Conservation (phyloP, 2,113 vertebrate species). For the Thamnaconus septentrionalis region DNA sequence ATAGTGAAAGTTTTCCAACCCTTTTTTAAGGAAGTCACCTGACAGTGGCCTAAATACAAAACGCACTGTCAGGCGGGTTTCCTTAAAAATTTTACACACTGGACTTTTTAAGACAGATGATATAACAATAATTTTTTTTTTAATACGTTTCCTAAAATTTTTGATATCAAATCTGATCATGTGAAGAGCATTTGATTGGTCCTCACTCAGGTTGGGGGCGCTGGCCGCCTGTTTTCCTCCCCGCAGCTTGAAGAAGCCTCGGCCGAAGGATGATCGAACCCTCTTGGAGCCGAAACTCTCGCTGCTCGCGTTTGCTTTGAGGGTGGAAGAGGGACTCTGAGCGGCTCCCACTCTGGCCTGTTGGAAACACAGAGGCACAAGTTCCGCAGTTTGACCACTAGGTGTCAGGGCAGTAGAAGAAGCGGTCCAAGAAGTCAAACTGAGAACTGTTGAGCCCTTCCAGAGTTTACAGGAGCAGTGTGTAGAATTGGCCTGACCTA, state of each 20-base stretch:
- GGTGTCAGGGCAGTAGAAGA: constrained; percentile 29
- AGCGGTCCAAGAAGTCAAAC: neutral
- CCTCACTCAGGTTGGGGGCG: constrained; percentile 82
- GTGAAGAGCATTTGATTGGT: neutral
- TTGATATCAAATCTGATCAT: too few species aligned
- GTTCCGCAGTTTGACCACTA: constrained; percentile 14
- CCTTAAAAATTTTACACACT: too few species aligned
- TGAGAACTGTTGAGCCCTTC: too few species aligned
- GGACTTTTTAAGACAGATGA: too few species aligned
- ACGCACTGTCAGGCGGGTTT: too few species aligned
- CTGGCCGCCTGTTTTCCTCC: constrained; percentile 86
- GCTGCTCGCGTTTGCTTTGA: constrained; percentile 58
- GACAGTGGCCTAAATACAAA: too few species aligned
- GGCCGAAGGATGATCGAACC: constrained; percentile 87
- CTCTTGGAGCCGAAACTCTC: constrained; percentile 86
- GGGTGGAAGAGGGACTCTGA: constrained; percentile 61
- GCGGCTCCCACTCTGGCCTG: constrained; percentile 33
- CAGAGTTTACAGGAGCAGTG: too few species aligned
- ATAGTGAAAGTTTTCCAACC: too few species aligned
- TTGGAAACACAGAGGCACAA: neutral
- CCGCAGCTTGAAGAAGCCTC: constrained; percentile 93
- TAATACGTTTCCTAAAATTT: too few species aligned
- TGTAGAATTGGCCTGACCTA: too few species aligned
- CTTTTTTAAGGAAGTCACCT: too few species aligned
- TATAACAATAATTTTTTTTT: too few species aligned